Conservation (phyloP, 2,888 invertebrate species). For the Kuschelorhynchus macadamiae region DNA sequence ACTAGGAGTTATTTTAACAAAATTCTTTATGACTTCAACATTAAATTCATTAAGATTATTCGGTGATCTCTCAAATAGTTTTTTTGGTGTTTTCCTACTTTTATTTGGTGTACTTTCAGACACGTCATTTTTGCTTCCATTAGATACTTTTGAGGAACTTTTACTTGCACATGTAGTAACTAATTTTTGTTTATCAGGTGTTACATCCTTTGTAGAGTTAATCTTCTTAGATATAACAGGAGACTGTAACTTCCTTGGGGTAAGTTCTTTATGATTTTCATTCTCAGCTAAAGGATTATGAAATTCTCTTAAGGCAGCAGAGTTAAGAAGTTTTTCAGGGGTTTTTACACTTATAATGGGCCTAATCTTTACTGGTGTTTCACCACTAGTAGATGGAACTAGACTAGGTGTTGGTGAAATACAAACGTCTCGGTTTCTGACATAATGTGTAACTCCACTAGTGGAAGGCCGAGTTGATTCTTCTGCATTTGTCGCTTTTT, state of each 20-base stretch:
- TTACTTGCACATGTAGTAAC: conserved; percentile 7
- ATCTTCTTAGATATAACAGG: neutral
- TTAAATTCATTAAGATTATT: conserved; percentile 61
- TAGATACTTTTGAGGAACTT: conserved; percentile 14
- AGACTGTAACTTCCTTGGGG: conserved; percentile 37
- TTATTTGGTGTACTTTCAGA: conserved; percentile 14
- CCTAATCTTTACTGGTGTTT: conserved; percentile 26
- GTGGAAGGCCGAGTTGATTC: conserved; percentile 25
- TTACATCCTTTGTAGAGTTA: neutral
- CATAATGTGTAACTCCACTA: conserved; percentile 19
- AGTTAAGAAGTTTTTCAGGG: conserved; percentile 51
- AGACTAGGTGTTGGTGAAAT: neutral
- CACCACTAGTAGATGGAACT: conserved; percentile 37
- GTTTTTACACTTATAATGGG: conserved; percentile 48
- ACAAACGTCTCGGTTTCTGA: neutral
- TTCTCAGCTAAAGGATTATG: conserved; percentile 46
- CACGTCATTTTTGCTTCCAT: neutral
- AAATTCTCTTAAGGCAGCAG: conserved; percentile 45
- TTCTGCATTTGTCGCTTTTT: conserved; percentile 9
- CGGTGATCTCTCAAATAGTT: conserved; percentile 62
- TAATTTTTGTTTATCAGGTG: conserved; percentile 22
- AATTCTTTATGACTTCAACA: conserved; percentile 62
- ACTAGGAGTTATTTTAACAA: conserved; percentile 63
- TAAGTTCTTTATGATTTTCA: conserved; percentile 10
- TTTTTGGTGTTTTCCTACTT: conserved; percentile 53